Conservation (phyloP, 2,797 vertebrate species). For the Graptemys geographica region DNA sequence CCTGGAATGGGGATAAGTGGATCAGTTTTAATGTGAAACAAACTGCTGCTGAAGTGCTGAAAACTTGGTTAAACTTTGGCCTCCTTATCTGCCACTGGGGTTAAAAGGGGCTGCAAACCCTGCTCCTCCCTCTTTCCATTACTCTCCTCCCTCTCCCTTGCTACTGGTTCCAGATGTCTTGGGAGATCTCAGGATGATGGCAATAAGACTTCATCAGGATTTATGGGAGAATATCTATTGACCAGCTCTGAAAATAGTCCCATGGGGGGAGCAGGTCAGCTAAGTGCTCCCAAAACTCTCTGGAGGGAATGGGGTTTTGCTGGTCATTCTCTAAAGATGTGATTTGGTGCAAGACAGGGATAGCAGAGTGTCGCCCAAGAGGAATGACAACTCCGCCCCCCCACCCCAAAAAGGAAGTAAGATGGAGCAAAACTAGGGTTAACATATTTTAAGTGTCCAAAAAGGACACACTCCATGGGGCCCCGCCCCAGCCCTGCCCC, state of each 20-base stretch:
- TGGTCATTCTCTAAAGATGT: not conserved
- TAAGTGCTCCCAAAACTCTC: not conserved
- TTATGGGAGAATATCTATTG: not conserved
- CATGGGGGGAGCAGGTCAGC: not conserved
- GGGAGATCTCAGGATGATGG: accelerated
- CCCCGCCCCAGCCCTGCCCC: too few relatives aligned
- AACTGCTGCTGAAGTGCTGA: not conserved
- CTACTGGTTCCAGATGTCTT: not conserved
- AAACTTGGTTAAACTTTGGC: accelerated
- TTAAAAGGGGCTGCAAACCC: not conserved
- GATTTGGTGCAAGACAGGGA: not conserved
- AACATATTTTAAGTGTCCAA: too few relatives aligned
- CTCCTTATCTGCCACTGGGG: not conserved
- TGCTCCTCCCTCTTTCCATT: accelerated
- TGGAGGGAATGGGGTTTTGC: not conserved
- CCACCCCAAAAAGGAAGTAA: not conserved
- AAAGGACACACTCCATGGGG: too few relatives aligned
- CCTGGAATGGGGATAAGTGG: not conserved
- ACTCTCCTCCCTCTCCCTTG: accelerated
- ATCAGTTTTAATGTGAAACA: not conserved
- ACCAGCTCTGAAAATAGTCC: not conserved
- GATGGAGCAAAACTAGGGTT: not conserved
- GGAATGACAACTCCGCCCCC: not conserved
- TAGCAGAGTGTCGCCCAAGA: not conserved
- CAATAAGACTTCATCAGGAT: not conserved